phyloP scores from a whole-genome alignment of 1,140 invertebrate species.

The Leptopilina boulardi region DNA sequence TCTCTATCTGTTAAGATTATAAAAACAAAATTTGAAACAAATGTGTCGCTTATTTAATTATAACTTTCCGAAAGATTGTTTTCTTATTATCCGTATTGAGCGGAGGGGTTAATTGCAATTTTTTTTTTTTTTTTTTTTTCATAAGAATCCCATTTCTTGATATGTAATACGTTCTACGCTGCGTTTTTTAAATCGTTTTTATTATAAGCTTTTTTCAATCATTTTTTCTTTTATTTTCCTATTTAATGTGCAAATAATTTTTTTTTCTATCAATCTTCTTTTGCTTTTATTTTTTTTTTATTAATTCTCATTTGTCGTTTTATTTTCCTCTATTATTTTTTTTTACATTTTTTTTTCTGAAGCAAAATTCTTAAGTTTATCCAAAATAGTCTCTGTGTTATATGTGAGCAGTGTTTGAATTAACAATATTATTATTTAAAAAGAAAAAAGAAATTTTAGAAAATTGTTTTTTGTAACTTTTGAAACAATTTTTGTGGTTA shows the following conservation, averaged over 20 bases:
- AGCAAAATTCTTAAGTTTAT: conserved; percentile 46
- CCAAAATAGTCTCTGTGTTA: conserved; percentile 53
- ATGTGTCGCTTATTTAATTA: conserved; percentile 40
- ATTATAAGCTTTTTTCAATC: too few species aligned
- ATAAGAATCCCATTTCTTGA: conserved; percentile 68
- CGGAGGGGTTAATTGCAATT: conserved; percentile 71
- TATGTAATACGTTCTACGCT: conserved; percentile 65
- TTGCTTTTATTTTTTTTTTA: conserved; percentile 50
- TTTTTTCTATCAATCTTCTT: conserved; percentile 42
- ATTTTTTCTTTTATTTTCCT: conserved; percentile 40
- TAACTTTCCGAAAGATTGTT: conserved; percentile 58
- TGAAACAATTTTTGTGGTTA: too few species aligned
- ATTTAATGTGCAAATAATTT: neutral
- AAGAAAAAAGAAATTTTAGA: too few species aligned
- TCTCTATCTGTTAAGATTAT: too few species aligned
- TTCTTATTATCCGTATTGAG: conserved; percentile 70
- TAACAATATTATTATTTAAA: too few species aligned
- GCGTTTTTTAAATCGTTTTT: conserved; percentile 44
- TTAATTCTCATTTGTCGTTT: conserved; percentile 45
- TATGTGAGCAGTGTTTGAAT: too few species aligned
- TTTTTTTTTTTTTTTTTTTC: too few species aligned
- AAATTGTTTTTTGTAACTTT: too few species aligned
- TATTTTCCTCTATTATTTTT: conserved; percentile 43
- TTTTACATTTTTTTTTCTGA: conserved; percentile 35
- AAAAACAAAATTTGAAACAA: too few species aligned